Percentiles rank a stretch among this genome's conserved stretches.
Evolutionary conservation across 1,140 invertebrate genomes (phyloP).

Genomic region (Zaprionus ornatus): DNA sequence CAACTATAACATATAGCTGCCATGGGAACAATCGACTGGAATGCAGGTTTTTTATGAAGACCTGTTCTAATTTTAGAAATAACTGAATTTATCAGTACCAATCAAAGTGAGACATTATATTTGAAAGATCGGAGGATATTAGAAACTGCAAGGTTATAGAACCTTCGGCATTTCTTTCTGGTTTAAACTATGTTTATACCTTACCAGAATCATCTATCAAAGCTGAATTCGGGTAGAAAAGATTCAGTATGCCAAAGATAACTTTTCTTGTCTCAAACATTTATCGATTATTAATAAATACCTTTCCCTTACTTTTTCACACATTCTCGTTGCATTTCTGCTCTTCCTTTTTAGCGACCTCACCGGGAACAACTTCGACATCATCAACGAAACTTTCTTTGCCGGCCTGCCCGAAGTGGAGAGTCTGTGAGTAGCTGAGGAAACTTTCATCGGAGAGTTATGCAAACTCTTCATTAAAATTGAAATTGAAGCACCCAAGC

Average conservation of each 20-base stretch:
- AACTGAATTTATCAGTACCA: no score
- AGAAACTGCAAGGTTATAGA: no score
- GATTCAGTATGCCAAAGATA: neutral
- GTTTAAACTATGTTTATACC: no score
- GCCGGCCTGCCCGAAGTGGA: constrained; percentile 64
- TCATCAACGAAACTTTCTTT: constrained; percentile 63
- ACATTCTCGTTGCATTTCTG: neutral
- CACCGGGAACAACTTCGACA: constrained; percentile 76
- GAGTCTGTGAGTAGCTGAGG: constrained; percentile 70
- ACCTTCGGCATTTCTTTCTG: no score
- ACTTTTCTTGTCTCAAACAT: neutral
- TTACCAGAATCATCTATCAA: no score
- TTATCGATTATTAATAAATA: constrained; percentile 14
- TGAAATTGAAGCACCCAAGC: constrained; percentile 39
- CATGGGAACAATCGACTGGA: no score
- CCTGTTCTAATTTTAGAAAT: no score
- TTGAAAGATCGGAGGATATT: no score
- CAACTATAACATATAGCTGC: no score
- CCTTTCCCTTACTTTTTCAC: constrained; percentile 7
- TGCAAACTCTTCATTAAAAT: constrained; percentile 58
- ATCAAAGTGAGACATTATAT: no score
- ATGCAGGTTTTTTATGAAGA: no score
- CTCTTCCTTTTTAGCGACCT: constrained; percentile 59
- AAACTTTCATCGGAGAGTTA: neutral
- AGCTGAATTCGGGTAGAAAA: no score